These are phyloP conservation scores for Digitonthophagus gazella DNA, from an alignment of 2,888 invertebrate species.

Conservation along the genomic window DNA sequence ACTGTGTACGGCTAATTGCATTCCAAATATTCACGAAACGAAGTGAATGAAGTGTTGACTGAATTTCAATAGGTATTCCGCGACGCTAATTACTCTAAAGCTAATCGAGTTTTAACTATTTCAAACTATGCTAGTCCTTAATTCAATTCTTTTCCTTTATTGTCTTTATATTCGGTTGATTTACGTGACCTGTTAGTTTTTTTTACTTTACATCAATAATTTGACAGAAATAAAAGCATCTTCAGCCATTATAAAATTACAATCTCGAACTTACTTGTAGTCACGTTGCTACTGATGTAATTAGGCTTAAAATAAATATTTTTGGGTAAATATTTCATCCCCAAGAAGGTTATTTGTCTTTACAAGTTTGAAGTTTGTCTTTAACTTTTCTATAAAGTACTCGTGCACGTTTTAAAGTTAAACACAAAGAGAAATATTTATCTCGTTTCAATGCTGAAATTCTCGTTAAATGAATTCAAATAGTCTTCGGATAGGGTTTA, in stretches of 20 bases:
- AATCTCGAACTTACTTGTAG: too few species aligned
- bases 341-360: neutral
- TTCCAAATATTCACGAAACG: neutral
- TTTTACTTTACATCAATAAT: too few species aligned
- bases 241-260: too few species aligned
- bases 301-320: neutral
- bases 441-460: too few species aligned
- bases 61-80: neutral
- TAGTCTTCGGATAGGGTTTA: too few species aligned
- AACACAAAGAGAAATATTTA: neutral
- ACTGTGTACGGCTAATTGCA: neutral
- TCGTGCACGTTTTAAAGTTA: neutral
- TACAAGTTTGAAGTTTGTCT: neutral
- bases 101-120: neutral
- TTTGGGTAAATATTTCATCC: neutral
- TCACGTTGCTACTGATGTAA: too few species aligned
- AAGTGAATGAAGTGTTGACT: neutral
- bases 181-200: too few species aligned
- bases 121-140: neutral
- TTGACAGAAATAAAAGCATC: too few species aligned
- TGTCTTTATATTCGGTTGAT: too few species aligned
- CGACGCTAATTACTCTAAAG: neutral
- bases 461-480: neutral
- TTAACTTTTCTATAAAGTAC: neutral
- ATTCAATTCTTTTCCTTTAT: neutral